Conservation (phyloP, 1,140 invertebrate species). For the Bombyx mandarina region DNA sequence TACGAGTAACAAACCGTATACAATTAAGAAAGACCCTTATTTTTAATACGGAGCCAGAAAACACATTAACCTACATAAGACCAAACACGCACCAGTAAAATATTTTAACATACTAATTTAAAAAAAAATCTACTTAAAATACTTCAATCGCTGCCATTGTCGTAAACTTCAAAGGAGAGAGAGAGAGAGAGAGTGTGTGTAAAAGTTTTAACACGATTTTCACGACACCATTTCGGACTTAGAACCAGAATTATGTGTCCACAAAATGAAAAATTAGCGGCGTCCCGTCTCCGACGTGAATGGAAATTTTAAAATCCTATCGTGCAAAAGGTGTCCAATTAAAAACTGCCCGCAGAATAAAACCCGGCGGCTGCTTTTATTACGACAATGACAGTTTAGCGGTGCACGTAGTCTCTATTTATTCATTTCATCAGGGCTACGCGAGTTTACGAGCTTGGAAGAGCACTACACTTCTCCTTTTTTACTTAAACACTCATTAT, state of each 20-base stretch:
- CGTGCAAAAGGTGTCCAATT: constrained; percentile 27
- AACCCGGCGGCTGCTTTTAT: constrained; percentile 23
- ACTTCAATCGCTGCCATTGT: constrained; percentile 32
- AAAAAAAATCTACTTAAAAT: constrained; percentile 23
- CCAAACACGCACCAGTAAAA: no score
- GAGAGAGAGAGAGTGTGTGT: not conserved
- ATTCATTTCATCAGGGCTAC: constrained; percentile 37
- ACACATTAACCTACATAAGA: no score
- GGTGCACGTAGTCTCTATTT: constrained; percentile 20
- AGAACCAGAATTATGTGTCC: constrained; percentile 10
- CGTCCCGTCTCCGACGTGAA: constrained; percentile 8
- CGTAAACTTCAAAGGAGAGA: constrained; percentile 20
- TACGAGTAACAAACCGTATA: no score
- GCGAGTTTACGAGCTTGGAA: constrained; percentile 45
- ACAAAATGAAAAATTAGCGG: constrained; percentile 12
- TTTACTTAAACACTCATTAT: constrained; percentile 23
- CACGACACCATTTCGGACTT: constrained; percentile 12
- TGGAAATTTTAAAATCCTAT: constrained; percentile 8
- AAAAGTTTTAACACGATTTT: constrained; percentile 14
- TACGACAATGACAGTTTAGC: constrained; percentile 24
- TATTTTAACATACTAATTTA: not conserved
- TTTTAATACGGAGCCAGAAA: no score
- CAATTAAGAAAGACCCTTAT: no score
- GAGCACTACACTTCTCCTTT: constrained; percentile 40
- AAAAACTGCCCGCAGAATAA: constrained; percentile 32